These are phyloP conservation scores for Netta rufina DNA, from an alignment of 2,797 vertebrate genomes.

Conservation along the genomic window DNA sequence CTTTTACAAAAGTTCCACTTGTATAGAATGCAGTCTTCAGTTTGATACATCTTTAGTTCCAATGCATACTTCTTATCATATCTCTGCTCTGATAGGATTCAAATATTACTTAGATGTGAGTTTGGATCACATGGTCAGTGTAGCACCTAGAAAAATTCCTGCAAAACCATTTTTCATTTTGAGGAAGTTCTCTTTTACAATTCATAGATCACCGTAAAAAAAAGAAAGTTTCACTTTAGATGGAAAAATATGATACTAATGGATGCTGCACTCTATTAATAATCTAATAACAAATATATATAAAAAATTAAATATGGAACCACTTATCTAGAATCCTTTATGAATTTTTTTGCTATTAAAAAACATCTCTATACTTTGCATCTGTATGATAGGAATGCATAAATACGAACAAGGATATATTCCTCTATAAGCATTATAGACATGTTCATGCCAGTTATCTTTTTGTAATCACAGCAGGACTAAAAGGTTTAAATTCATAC, in stretches of 20 bases:
- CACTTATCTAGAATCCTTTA: neutral
- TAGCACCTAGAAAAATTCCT: neutral
- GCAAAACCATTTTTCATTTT: neutral
- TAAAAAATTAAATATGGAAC: neutral
- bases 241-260: neutral
- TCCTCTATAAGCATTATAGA: neutral
- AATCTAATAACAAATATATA: neutral
- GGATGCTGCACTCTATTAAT: neutral
- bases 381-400: neutral
- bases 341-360: neutral
- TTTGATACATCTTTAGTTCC: neutral
- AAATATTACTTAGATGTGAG: neutral
- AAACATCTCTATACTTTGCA: neutral
- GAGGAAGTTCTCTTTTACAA: neutral
- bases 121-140: neutral
- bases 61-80: neutral
- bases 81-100: neutral
- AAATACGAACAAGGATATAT: neutral
- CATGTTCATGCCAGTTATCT: neutral
- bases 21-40: neutral
- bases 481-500: neutral
- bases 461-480: neutral
- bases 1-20: neutral
- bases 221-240: neutral
- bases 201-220: no score